phyloP scores from a whole-genome alignment of 2,113 vertebrate species.

The Zosterops japonicus region DNA sequence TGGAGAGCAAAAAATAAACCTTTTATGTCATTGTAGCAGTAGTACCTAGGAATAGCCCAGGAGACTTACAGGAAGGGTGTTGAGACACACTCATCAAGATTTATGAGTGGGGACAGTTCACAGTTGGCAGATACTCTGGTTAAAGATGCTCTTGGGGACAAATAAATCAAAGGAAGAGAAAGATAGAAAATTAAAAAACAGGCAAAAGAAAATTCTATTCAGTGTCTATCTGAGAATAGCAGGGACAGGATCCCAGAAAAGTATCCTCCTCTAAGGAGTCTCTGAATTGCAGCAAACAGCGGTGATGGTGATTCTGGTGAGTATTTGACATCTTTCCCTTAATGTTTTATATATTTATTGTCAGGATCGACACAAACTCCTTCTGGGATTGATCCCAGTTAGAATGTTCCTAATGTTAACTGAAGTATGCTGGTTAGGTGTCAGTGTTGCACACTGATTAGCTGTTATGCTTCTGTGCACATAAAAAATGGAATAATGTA shows the following conservation, averaged over 20 bases:
- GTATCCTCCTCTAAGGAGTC: neutral
- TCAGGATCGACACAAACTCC: neutral
- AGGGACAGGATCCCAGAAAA: neutral
- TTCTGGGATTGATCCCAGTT: neutral
- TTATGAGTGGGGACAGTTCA: neutral
- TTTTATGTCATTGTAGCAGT: neutral
- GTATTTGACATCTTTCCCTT: neutral
- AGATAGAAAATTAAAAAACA: neutral
- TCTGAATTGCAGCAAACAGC: neutral
- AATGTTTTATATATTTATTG: neutral
- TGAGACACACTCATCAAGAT: neutral
- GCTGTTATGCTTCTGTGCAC: neutral
- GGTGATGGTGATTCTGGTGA: neutral
- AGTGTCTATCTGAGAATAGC: neutral
- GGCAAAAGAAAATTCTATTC: neutral
- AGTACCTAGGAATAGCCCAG: neutral
- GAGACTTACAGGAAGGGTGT: neutral
- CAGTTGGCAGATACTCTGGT: neutral
- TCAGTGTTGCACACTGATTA: neutral
- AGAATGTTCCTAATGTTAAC: neutral
- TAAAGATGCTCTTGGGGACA: neutral
- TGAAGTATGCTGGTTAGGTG: neutral
- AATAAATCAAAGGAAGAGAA: neutral
- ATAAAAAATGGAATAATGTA: neutral
- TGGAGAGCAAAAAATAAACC: neutral